Evolutionary conservation across 2,888 invertebrate species (phyloP).

Genomic region (Seira ritae): DNA sequence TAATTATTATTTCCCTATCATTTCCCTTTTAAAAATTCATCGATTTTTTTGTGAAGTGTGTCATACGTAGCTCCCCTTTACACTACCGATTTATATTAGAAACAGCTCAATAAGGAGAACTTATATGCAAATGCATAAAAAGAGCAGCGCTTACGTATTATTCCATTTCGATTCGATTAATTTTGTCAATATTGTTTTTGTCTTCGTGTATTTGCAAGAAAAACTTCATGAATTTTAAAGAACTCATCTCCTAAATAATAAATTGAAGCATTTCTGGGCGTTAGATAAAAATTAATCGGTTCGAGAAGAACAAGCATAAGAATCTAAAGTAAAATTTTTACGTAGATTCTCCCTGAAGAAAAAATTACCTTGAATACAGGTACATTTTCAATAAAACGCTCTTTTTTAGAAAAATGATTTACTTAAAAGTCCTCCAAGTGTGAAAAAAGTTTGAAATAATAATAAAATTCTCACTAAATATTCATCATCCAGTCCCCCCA

Average conservation of each 20-base stretch:
- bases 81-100: background rate
- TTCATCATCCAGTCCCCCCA: no score
- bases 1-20: background rate
- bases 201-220: background rate
- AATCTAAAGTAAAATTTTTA: no score
- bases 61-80: background rate
- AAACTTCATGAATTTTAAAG: background rate
- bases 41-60: background rate
- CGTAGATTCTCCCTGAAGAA: no score
- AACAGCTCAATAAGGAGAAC: background rate
- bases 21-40: conserved; percentile 6
- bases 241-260: background rate
- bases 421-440: no score
- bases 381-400: background rate
- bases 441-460: no score
- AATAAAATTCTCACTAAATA: no score
- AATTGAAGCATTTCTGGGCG: background rate
- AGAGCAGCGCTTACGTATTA: background rate
- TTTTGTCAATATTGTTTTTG: no score
- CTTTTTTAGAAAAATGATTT: no score
- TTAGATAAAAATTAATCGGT: background rate
- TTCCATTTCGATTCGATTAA: background rate
- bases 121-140: background rate
- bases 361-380: background rate
- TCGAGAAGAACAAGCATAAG: background rate